Evolutionary conservation across 2,888 invertebrate genomes (phyloP).

Genomic region (Cheilosia scutellata): DNA sequence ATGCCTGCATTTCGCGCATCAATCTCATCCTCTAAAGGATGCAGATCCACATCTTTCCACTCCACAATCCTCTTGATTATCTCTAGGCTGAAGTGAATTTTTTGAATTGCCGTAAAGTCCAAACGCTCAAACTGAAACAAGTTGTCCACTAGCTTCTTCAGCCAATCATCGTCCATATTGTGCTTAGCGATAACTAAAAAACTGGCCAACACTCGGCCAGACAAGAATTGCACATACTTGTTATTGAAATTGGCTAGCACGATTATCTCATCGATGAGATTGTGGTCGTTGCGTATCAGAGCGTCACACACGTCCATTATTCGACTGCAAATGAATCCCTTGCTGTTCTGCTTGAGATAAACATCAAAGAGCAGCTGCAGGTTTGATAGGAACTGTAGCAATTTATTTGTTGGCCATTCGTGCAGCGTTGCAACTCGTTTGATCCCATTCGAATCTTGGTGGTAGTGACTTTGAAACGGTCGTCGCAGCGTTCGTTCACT

Average conservation of each 20-base stretch:
- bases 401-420: constrained; percentile 88
- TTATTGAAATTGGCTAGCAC: constrained; percentile 91
- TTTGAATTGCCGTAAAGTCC: constrained; percentile 88
- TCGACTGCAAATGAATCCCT: constrained; percentile 92
- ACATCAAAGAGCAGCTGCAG: constrained; percentile 93
- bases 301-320: constrained; percentile 92
- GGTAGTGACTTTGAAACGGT: constrained; percentile 88
- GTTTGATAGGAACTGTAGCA: constrained; percentile 92
- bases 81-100: constrained; percentile 93
- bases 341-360: constrained; percentile 92
- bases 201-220: constrained; percentile 91
- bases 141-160: constrained; percentile 91
- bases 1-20: constrained; percentile 60
- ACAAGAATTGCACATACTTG: constrained; percentile 92
- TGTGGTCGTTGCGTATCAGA: constrained; percentile 91
- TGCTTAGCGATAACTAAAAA: constrained; percentile 94
- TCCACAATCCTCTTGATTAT: constrained; percentile 94
- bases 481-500: constrained; percentile 89
- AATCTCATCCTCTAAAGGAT: constrained; percentile 90
- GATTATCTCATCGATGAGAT: constrained; percentile 93
- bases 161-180: constrained; percentile 91
- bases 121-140: constrained; percentile 87
- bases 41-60: constrained; percentile 93
- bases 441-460: constrained; percentile 84
- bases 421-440: constrained; percentile 85